Conservation (phyloP, 1,140 invertebrate species). For the Paracyclopina nana region DNA sequence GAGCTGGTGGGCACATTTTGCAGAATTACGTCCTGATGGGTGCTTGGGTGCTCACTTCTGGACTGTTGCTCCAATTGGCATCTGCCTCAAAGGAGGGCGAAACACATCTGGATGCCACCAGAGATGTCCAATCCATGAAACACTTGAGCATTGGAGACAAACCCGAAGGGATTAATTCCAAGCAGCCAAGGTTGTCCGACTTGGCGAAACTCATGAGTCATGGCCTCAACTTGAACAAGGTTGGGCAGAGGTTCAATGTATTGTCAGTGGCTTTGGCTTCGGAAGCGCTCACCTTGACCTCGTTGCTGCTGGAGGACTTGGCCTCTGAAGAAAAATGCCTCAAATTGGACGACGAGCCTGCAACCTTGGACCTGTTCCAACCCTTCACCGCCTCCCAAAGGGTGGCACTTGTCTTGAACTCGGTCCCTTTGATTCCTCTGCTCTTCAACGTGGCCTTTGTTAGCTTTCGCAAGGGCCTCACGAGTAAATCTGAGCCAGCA, state of each 20-base stretch:
- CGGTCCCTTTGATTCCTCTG: slow-evolving; percentile 49
- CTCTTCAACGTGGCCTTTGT: slow-evolving; percentile 67
- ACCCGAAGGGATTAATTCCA: too few species aligned
- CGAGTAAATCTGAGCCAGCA: slow-evolving; percentile 5
- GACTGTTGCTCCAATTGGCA: slow-evolving; percentile 48
- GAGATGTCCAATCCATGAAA: too few species aligned
- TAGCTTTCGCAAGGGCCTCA: slow-evolving; percentile 53
- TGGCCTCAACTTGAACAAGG: slow-evolving; percentile 43
- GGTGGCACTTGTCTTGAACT: slow-evolving; percentile 39
- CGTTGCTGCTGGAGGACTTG: slow-evolving; percentile 43
- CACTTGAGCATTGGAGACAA: slow-evolving; percentile 34
- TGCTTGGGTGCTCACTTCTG: slow-evolving; percentile 61
- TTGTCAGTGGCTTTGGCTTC: slow-evolving; percentile 55
- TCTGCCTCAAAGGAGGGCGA: slow-evolving; percentile 34
- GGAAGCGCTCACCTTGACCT: slow-evolving; percentile 44
- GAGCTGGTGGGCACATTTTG: slow-evolving; percentile 63
- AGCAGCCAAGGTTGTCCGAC: slow-evolving; percentile 33
- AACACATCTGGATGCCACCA: too few species aligned
- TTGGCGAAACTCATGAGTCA: slow-evolving; percentile 39
- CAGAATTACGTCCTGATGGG: slow-evolving; percentile 74
- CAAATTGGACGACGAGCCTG: slow-evolving; percentile 27
- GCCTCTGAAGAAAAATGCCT: slow-evolving; percentile 30
- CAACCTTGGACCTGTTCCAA: slow-evolving; percentile 35
- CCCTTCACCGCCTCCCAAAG: slow-evolving; percentile 42
- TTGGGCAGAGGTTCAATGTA: slow-evolving; percentile 56